phyloP scores from a whole-genome alignment of 2,888 invertebrate genomes.

The Harpagoxenus sublaevis region DNA sequence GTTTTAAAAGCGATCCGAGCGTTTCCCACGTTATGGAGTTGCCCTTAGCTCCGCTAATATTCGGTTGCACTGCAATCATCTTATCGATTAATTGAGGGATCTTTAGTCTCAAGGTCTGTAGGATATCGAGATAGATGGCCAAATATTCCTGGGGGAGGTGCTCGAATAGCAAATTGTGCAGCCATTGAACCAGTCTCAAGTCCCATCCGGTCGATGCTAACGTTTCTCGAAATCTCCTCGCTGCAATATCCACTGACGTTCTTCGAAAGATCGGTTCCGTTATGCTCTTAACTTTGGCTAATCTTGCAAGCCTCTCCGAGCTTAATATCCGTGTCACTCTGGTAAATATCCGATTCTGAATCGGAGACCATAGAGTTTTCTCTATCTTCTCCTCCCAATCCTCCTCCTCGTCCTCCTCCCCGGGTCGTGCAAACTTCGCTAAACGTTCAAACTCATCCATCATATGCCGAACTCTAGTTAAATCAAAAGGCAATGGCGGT shows the following conservation, averaged over 20 bases:
- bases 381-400: slow-evolving; percentile 91
- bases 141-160: slow-evolving; percentile 90
- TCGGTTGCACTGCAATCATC: slow-evolving; percentile 89
- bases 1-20: slow-evolving; percentile 89
- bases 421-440: slow-evolving; percentile 88
- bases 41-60: slow-evolving; percentile 84
- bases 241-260: slow-evolving; percentile 91
- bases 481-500: slow-evolving; percentile 88
- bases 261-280: slow-evolving; percentile 91
- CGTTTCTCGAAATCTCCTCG: slow-evolving; percentile 89
- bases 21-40: slow-evolving; percentile 89
- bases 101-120: slow-evolving; percentile 91
- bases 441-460: slow-evolving; percentile 92
- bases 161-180: slow-evolving; percentile 91
- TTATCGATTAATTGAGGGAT: slow-evolving; percentile 91
- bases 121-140: slow-evolving; percentile 91
- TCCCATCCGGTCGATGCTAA: slow-evolving; percentile 92
- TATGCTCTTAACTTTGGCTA: slow-evolving; percentile 88
- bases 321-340: slow-evolving; percentile 90
- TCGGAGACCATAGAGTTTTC: slow-evolving; percentile 88
- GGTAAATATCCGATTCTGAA: slow-evolving; percentile 90
- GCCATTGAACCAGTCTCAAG: slow-evolving; percentile 91
- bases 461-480: slow-evolving; percentile 88
- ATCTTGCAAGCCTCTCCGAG: slow-evolving; percentile 89
- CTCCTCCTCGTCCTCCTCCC: slow-evolving; percentile 88